Evolutionary conservation across 2,797 vertebrate species (phyloP).

Genomic region (Coregonus suidteri): DNA sequence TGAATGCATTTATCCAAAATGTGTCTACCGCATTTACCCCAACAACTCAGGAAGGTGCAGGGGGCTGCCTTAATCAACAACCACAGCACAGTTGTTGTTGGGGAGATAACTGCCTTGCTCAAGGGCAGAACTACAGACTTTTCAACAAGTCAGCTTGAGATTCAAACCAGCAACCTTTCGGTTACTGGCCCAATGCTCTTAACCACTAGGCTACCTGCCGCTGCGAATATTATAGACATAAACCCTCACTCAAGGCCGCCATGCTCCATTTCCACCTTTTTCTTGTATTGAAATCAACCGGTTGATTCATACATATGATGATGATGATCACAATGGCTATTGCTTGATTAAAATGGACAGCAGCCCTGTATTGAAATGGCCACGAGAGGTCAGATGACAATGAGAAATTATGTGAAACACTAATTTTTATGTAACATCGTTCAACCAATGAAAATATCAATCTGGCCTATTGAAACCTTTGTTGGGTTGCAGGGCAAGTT

Average conservation of each 20-base stretch:
- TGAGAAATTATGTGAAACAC: not conserved
- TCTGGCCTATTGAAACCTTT: not conserved
- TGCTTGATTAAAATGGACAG: not conserved
- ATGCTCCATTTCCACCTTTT: constrained; percentile 15
- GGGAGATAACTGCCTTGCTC: no score
- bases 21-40: no score
- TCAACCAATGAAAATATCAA: constrained; percentile 3
- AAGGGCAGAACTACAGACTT: no score
- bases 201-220: not conserved
- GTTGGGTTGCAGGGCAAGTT: constrained; percentile 10
- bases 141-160: no score
- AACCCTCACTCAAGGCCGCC: constrained; percentile 2
- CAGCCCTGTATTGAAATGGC: constrained; percentile 7
- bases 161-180: no score
- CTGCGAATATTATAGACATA: not conserved
- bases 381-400: not conserved
- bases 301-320: constrained; percentile 16
- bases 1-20: no score
- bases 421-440: not conserved
- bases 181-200: constrained; percentile 3
- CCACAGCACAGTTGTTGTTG: no score
- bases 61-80: no score
- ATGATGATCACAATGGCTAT: not conserved
- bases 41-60: no score
- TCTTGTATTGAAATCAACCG: constrained; percentile 13